Conservation (phyloP, 2,113 vertebrate genomes). For the Otis tarda region DNA sequence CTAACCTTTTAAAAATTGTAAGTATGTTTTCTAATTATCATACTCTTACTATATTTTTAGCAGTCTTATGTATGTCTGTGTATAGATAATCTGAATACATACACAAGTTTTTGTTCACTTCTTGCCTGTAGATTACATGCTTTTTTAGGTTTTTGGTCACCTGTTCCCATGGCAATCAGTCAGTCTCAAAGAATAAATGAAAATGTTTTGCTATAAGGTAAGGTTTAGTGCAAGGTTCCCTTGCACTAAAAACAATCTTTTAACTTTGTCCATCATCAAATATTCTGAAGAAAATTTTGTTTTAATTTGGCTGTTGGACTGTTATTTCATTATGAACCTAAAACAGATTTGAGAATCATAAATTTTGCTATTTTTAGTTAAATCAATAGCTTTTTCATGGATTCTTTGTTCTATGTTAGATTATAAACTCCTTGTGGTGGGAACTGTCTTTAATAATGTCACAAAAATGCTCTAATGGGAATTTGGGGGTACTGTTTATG, state of each 20-base stretch:
- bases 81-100: not conserved
- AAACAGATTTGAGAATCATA: not conserved
- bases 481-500: not conserved
- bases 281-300: not conserved
- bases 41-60: not conserved
- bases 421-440: not conserved
- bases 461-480: not conserved
- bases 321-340: not conserved
- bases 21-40: not conserved
- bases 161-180: not conserved
- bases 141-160: not conserved
- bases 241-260: not conserved
- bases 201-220: not conserved
- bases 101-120: not conserved
- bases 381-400: not conserved
- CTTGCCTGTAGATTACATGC: not conserved
- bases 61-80: not conserved
- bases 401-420: not conserved
- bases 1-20: not conserved
- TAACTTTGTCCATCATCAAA: not conserved
- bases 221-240: no score
- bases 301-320: not conserved
- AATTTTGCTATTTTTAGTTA: not conserved
- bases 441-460: not conserved
- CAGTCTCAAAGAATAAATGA: not conserved